phyloP scores from a whole-genome alignment of 2,113 vertebrate species.

The Elephas maximus region DNA sequence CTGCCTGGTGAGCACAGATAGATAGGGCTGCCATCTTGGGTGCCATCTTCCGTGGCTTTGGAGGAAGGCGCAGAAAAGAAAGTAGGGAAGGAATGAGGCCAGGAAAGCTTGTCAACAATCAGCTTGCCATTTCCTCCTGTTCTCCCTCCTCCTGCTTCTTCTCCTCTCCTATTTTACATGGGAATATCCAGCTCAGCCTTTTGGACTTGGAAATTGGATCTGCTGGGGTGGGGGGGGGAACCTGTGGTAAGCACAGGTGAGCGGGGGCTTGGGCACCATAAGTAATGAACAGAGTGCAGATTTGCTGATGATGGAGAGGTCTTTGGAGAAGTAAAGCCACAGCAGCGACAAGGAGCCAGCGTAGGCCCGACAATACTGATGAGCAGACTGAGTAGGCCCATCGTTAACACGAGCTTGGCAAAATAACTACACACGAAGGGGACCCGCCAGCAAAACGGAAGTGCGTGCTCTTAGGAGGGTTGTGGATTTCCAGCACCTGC shows the following conservation, averaged over 20 bases:
- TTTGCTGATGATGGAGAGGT: slow-evolving; percentile 83
- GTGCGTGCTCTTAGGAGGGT: neutral
- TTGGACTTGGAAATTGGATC: neutral
- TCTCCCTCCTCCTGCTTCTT: neutral
- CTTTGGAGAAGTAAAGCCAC: slow-evolving; percentile 78
- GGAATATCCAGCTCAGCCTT: neutral
- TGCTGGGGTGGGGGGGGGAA: neutral
- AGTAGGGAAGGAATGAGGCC: neutral
- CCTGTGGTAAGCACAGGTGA: slow-evolving; percentile 74
- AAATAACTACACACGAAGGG: slow-evolving; percentile 70
- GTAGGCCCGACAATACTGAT: slow-evolving; percentile 79
- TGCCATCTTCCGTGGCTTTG: neutral
- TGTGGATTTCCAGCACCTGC: fast-evolving
- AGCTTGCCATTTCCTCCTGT: neutral
- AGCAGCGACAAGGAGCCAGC: slow-evolving; percentile 44
- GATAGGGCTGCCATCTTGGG: neutral
- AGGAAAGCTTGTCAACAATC: fast-evolving
- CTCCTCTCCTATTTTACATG: neutral
- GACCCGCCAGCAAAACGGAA: slow-evolving; percentile 69
- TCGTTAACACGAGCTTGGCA: slow-evolving; percentile 76
- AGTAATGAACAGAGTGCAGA: slow-evolving; percentile 76
- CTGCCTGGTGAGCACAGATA: neutral
- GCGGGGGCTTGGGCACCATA: slow-evolving; percentile 52
- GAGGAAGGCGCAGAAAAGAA: neutral
- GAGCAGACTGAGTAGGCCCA: slow-evolving; percentile 76